Evolutionary conservation across 2,113 vertebrate species (phyloP).

Genomic region (Paramormyrops kingsleyae): DNA sequence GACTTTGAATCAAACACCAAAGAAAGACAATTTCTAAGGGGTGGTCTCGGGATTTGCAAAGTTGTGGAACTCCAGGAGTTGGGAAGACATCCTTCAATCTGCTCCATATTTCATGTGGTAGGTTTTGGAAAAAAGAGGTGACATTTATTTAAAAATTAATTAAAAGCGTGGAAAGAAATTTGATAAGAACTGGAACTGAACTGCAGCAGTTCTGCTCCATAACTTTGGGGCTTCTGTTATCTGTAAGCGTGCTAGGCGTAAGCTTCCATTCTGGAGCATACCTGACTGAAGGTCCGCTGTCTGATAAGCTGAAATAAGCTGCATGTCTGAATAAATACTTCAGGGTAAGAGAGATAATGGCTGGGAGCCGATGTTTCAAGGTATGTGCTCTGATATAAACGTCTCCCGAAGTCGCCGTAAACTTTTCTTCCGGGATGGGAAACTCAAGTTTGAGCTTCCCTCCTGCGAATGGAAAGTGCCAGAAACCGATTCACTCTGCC

Average conservation of each 20-base stretch:
- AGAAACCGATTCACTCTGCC: neutral
- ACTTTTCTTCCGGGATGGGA: neutral
- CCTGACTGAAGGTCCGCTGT: neutral
- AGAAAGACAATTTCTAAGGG: neutral
- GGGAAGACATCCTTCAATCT: neutral
- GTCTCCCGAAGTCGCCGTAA: neutral
- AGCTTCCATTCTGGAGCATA: neutral
- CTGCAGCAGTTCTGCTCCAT: neutral
- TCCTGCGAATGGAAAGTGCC: neutral
- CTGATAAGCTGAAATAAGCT: conserved; percentile 2
- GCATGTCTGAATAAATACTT: neutral
- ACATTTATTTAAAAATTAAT: conserved; percentile 15
- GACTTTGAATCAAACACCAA: neutral
- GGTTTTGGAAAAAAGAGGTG: neutral
- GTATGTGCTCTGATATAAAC: neutral
- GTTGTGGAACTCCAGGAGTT: neutral
- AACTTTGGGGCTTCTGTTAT: conserved; percentile 6
- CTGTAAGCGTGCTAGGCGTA: neutral
- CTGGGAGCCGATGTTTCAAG: neutral
- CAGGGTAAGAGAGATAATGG: neutral
- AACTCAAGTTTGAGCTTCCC: neutral
- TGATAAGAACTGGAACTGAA: neutral
- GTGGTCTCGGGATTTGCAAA: neutral
- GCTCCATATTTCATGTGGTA: neutral
- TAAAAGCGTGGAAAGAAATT: neutral